Conservation (phyloP, 2,888 invertebrate genomes). For the Zaprionus bogoriensis region DNA sequence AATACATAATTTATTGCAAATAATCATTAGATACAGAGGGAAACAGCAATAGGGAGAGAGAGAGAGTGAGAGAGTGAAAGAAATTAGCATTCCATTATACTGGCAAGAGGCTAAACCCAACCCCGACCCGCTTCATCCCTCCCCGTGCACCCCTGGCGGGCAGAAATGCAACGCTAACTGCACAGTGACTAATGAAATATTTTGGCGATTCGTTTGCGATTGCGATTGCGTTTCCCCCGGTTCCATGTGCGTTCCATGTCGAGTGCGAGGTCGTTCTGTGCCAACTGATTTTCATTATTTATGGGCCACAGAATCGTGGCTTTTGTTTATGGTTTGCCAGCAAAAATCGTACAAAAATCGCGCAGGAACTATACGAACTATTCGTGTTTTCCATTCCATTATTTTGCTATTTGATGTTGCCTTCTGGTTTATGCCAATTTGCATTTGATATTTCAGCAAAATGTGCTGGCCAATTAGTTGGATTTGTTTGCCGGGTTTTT, state of each 20-base stretch:
- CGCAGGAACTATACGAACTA: neutral
- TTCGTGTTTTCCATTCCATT: slow-evolving; percentile 4
- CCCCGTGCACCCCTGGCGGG: slow-evolving; percentile 17
- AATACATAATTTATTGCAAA: slow-evolving; percentile 74
- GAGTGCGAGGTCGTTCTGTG: slow-evolving; percentile 81
- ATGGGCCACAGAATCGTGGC: slow-evolving; percentile 66
- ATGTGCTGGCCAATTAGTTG: slow-evolving; percentile 61
- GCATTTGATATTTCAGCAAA: slow-evolving; percentile 53
- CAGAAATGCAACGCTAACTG: slow-evolving; percentile 38
- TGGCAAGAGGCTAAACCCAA: slow-evolving; percentile 35
- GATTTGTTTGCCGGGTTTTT: slow-evolving; percentile 66
- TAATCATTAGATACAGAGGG: slow-evolving; percentile 67
- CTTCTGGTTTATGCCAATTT: slow-evolving; percentile 58
- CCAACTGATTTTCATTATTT: slow-evolving; percentile 78
- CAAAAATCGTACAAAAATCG: slow-evolving; percentile 36
- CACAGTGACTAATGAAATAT: slow-evolving; percentile 69
- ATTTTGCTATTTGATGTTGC: neutral
- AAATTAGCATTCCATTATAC: slow-evolving; percentile 76
- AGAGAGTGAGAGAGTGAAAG: neutral
- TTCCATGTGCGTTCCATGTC: too few relatives aligned
- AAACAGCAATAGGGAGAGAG: neutral
- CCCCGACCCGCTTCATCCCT: slow-evolving; percentile 1
- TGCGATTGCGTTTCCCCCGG: slow-evolving; percentile 24
- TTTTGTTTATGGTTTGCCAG: slow-evolving; percentile 23
- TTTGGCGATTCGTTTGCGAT: slow-evolving; percentile 28